These are phyloP conservation scores for Ellobius talpinus DNA, from an alignment of 2,113 vertebrate species.

Conservation along the genomic window DNA sequence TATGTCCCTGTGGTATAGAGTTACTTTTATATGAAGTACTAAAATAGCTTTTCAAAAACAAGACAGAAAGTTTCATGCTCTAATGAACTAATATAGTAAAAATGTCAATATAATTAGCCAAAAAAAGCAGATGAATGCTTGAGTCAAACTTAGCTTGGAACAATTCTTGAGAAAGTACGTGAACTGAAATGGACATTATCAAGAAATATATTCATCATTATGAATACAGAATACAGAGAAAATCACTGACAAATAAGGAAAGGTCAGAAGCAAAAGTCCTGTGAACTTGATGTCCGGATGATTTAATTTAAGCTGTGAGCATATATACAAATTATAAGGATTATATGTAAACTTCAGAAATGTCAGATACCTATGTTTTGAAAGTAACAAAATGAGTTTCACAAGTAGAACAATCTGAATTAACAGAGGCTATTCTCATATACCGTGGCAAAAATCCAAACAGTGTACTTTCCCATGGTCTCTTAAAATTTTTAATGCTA, in stretches of 20 bases:
- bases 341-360: conserved; percentile 37
- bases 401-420: conserved; percentile 25
- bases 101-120: conserved; percentile 78
- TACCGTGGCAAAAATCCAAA: not conserved
- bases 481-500: conserved; percentile 23
- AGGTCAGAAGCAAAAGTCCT: not conserved
- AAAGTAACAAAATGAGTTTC: conserved; percentile 57
- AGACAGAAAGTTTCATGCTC: conserved; percentile 80
- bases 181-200: conserved; percentile 48
- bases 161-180: conserved; percentile 52
- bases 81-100: conserved; percentile 79
- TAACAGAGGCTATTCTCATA: not conserved
- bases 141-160: conserved; percentile 51
- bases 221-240: not conserved
- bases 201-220: conserved; percentile 51
- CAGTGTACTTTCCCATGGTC: not conserved
- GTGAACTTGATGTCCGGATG: conserved; percentile 20
- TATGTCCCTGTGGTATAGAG: conserved; percentile 68
- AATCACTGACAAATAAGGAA: conserved; percentile 49
- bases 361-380: conserved; percentile 34
- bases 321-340: not conserved
- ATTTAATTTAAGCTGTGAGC: conserved; percentile 44
- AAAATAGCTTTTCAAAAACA: conserved; percentile 81
- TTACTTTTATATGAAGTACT: conserved; percentile 74
- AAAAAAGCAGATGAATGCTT: conserved; percentile 61